Percentiles rank a stretch among this genome's conserved stretches.
These are phyloP conservation scores for Macquaria ambigua DNA, from an alignment of 2,113 vertebrate genomes.

Conservation along the genomic window DNA sequence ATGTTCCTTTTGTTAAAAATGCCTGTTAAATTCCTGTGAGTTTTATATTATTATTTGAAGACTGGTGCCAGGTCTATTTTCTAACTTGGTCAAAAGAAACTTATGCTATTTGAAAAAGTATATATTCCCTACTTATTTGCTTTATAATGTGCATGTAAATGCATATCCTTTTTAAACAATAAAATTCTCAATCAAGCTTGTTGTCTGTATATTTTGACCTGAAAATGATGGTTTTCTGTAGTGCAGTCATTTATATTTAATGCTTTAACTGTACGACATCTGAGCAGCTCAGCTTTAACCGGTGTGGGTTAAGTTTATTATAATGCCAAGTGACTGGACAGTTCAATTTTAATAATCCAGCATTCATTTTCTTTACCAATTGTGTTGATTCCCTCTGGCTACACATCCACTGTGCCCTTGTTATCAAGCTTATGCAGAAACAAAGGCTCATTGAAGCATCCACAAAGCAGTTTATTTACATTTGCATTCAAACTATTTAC, in stretches of 20 bases:
- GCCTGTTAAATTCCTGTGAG: constrained; percentile 24
- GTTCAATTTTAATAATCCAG: no score
- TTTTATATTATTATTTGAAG: constrained; percentile 86
- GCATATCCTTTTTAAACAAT: constrained; percentile 91
- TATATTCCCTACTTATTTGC: constrained; percentile 87
- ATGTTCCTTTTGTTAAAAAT: constrained; percentile 5
- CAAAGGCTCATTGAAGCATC: constrained; percentile 30
- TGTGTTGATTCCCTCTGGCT: neutral
- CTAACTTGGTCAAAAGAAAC: constrained; percentile 80
- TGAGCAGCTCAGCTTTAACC: neutral
- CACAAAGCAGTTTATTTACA: constrained; percentile 72
- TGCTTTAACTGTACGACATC: neutral
- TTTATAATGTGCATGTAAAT: constrained; percentile 92
- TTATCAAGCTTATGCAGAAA: neutral
- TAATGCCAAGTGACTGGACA: neutral
- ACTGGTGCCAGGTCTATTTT: constrained; percentile 89
- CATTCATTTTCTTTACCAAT: neutral
- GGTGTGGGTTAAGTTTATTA: neutral
- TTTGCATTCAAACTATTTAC: constrained; percentile 73
- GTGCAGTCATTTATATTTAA: neutral
- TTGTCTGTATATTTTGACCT: neutral
- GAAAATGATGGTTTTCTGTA: neutral
- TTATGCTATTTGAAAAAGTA: constrained; percentile 86
- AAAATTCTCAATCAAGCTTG: constrained; percentile 83
- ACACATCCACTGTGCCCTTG: no score